These are phyloP conservation scores for Phorcus lineatus DNA, from an alignment of 2,888 invertebrate species.

Conservation along the genomic window DNA sequence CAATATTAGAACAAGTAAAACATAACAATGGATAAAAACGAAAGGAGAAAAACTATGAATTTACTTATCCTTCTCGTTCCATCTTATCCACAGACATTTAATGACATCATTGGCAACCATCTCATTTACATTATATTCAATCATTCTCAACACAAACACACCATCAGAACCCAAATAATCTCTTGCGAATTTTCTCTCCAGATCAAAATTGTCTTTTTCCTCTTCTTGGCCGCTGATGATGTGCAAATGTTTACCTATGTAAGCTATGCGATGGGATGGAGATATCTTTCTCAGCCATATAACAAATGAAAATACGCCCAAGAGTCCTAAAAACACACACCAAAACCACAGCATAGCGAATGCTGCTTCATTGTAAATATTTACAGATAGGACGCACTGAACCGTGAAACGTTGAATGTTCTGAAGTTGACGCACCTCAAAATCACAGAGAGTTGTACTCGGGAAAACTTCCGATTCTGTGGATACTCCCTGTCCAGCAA, in stretches of 20 bases:
- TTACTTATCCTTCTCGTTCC: neutral
- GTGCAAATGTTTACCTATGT: constrained; percentile 30
- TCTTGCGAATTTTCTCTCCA: constrained; percentile 22
- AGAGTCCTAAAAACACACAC: constrained; percentile 22
- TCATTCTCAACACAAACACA: constrained; percentile 32
- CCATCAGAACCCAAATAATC: constrained; percentile 36
- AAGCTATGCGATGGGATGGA: constrained; percentile 1
- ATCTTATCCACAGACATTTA: constrained; percentile 8
- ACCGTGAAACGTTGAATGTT: constrained; percentile 28
- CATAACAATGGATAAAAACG: too few species aligned
- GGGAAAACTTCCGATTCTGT: constrained; percentile 35
- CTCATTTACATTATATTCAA: constrained; percentile 34
- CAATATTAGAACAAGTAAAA: too few species aligned
- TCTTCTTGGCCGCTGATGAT: neutral
- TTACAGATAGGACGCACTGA: constrained; percentile 32
- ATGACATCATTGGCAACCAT: constrained; percentile 31
- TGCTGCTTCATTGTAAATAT: constrained; percentile 35
- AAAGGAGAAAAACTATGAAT: too few species aligned
- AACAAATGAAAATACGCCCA: constrained; percentile 31
- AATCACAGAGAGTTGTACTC: constrained; percentile 38
- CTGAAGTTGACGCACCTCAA: constrained; percentile 31
- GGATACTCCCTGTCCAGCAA: neutral
- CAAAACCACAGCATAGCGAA: constrained; percentile 37
- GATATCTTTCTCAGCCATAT: constrained; percentile 33
- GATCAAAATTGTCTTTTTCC: neutral